Evolutionary conservation across 2,888 invertebrate species (phyloP).

Genomic region (Sipha maydis): DNA sequence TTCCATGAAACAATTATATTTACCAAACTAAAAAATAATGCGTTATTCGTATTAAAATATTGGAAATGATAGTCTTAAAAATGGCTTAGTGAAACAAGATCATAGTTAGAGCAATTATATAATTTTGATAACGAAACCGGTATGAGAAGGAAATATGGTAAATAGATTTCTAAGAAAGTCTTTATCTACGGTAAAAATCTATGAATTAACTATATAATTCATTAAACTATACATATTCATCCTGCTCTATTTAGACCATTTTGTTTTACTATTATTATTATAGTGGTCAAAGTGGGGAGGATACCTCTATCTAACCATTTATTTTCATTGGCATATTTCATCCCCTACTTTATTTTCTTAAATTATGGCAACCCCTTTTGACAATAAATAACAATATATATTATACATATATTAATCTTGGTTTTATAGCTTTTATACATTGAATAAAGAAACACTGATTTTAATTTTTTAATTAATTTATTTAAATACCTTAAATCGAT

Average conservation of each 20-base stretch:
- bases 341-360: constrained; percentile 41
- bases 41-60: neutral
- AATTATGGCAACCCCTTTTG: constrained; percentile 4
- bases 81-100: too few relatives aligned
- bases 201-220: too few relatives aligned
- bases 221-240: too few relatives aligned
- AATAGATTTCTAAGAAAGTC: too few relatives aligned
- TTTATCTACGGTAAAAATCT: neutral
- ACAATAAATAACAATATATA: neutral
- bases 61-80: too few relatives aligned
- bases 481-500: too few relatives aligned
- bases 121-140: too few relatives aligned
- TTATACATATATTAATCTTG: neutral
- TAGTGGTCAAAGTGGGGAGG: neutral
- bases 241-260: constrained; percentile 29
- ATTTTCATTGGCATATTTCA: constrained; percentile 47
- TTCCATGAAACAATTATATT: neutral
- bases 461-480: too few relatives aligned
- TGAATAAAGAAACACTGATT: too few relatives aligned
- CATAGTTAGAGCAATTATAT: too few relatives aligned
- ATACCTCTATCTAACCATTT: constrained; percentile 23
- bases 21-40: neutral
- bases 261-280: constrained; percentile 30
- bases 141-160: too few relatives aligned
- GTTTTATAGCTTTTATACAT: too few relatives aligned